Evolutionary conservation across 2,113 vertebrate genomes (phyloP), one percentile per base, ranked within the genome.

Genomic region (Herpetotheres cachinnans): DNA sequence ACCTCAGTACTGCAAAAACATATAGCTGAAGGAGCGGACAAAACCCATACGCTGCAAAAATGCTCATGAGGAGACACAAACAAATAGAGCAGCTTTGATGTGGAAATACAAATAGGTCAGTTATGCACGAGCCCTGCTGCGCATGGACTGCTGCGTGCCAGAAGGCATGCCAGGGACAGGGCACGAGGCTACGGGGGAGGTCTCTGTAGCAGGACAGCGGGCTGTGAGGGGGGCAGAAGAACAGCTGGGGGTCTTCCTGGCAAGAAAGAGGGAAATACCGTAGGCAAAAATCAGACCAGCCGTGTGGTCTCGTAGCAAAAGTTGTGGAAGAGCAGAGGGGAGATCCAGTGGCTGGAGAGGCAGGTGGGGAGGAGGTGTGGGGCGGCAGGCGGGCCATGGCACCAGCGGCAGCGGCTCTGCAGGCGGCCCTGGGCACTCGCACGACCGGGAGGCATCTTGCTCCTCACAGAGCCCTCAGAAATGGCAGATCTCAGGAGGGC

Each of bases 291-390:
- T 29, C 78, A 79, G 42, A 40, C 47, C 34, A 49, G 7, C 32
- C 1, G 0, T 52, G 56, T 89, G 63, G 17, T 89, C 26, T 92
- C 11, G 9, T 26, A 38, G 25, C 34, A 80, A 18, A 91, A 87
- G 32, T 13, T 32, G 32, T 78, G 25, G 20, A 67, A 91, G 47
- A 85, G 29, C 65, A 67, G 67, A 79, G 36, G 44, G 50, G 72
- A 58, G 36, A 27, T 67, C 5, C 34, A 5, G 47, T 84, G 42
- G 19, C 74, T 88, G 70, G 25, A 67, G 71, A 73, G 55, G 19
- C 58, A 61, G 11, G 34, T 0, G 2, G 13, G 36, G 56, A 27
- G 0, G 2, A 46, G 2, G 2, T 92, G 36, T 34, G 7, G 2
- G 61, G 59, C 55, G 47, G 54, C 24, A 44, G 67, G 14, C 34